Conservation (phyloP, 2,888 invertebrate species). For the Penaeus monodon region DNA sequence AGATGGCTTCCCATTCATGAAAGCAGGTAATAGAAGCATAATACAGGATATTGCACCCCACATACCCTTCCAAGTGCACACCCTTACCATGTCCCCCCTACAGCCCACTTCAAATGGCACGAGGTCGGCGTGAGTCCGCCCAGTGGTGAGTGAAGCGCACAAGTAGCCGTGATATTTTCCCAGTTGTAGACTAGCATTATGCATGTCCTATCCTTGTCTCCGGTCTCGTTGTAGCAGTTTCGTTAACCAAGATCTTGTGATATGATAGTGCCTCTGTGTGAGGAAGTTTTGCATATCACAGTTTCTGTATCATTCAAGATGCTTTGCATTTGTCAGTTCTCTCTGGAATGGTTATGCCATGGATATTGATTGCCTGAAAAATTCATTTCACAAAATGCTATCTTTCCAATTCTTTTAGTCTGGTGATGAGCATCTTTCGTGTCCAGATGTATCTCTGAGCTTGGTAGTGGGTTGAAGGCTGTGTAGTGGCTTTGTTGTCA, state of each 20-base stretch:
- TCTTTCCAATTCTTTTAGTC: conserved; percentile 26
- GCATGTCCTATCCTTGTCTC: conserved; percentile 37
- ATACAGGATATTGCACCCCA: background rate
- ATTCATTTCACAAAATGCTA: conserved; percentile 23
- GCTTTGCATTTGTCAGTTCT: conserved; percentile 18
- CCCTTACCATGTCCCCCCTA: conserved; percentile 51
- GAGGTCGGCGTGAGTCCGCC: conserved; percentile 59
- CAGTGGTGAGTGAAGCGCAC: conserved; percentile 55
- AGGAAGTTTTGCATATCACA: background rate
- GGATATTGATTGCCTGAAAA: conserved; percentile 33
- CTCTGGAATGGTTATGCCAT: conserved; percentile 37
- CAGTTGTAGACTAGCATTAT: conserved; percentile 41
- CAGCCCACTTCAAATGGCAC: conserved; percentile 63
- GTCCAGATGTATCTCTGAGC: conserved; percentile 33
- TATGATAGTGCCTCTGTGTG: background rate
- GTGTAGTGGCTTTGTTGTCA: conserved; percentile 25
- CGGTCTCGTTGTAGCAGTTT: conserved; percentile 14
- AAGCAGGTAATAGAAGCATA: no score
- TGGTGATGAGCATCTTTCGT: conserved; percentile 24
- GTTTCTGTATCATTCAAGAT: background rate
- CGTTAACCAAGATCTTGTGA: conserved; percentile 34
- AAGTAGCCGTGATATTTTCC: conserved; percentile 17
- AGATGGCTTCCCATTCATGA: no score
- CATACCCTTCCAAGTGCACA: conserved; percentile 30
- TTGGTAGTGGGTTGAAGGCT: conserved; percentile 52